Evolutionary conservation across 1,140 invertebrate genomes (phyloP), one percentile per base, ranked within the genome.

Genomic region (Anastatus disparis): DNA sequence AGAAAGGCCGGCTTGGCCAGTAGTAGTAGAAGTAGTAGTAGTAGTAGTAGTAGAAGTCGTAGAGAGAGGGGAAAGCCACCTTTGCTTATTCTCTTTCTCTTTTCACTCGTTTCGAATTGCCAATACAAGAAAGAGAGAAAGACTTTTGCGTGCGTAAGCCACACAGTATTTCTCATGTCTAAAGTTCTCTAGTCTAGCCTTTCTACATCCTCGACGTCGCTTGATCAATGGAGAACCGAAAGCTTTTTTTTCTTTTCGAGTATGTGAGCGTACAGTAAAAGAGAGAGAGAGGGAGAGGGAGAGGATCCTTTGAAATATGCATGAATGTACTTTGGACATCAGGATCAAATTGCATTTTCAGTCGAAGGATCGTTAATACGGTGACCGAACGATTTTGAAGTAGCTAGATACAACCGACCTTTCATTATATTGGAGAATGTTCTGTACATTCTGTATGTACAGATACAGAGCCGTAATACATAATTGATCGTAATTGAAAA

Each of bases 301-400:
- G n/a, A 17, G 17, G 42, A 3, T 40, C 48, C 53, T 2, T 13
- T 66, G 22, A 56, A 66, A 66, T 66, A 66, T 66, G 52, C 35
- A 66, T 40, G 64, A 44, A 17, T 17, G 13, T 3, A n/a, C n/a
- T n/a, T n/a, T n/a, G n/a, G n/a, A n/a, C n/a, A n/a, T n/a, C n/a
- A n/a, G n/a, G n/a, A n/a, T n/a, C n/a, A n/a, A n/a, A n/a, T n/a
- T n/a, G n/a, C n/a, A n/a, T n/a, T n/a, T n/a, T n/a, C 10, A 35
- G 31, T 10, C 10, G 31, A 10, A 26, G 53, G 15, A 13, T 22
- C 35, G 35, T 17, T 65, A 65, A 65, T 38, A 52, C 42, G 24
- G 12, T 15, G 15, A 31, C 9, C 15, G 4, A 6, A 15, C 8
- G 52, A 64, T 52, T 52, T 52, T 7, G 29, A 20, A n/a, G 46